Base-by-base conservation (phyloP, 2,113 vertebrate species). In the Psophia crepitans region DNA sequence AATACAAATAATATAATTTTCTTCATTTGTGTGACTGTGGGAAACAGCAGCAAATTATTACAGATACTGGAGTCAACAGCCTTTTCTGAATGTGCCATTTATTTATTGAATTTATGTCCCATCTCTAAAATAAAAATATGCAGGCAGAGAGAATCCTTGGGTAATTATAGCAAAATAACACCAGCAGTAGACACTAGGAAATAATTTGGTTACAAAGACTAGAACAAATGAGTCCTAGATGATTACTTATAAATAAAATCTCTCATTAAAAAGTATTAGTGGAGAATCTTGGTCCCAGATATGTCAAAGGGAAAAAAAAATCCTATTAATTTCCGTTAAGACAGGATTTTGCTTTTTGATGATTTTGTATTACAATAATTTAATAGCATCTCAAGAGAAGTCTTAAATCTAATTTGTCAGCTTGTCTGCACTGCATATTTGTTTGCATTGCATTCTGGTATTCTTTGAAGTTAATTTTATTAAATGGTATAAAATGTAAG, bases 241-340 rank as follows among this genome's bases (percentile, higher is more conserved):
- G 71, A 54, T 95, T 83, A 77, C 32, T 88, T 83, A 66, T 86
- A 91, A 95, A 93, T 93, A 90, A 90, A 94, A 53, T 93, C 88
- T 85, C 79, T 92, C 44, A 80, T 88, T 94, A 64, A 87, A 82
- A 95, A 80, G 16, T 76, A 77, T 80, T 80, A 32, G 27, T 69
- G 49, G 17, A 92, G 28, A 83, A 74, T 94, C 79, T 93, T 86
- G 53, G 63, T 80, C 78, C n/a, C 66, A 69, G 41, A 48, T 79
- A 90, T 9, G 4, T 90, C 53, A 73, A 44, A 74, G 35, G 43
- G 71, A 84, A 79, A 70, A 79, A 70, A 87, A 84, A 79, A 46
- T 54, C 32, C 56, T 73, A 14, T 79, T 87, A 87, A 79, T 85
- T 89, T 76, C 35, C 79, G 9, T 60, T 44, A 94, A 79, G 49